Base-by-base conservation (phyloP, 2,888 invertebrate genomes). In the Chrysolina americana region DNA sequence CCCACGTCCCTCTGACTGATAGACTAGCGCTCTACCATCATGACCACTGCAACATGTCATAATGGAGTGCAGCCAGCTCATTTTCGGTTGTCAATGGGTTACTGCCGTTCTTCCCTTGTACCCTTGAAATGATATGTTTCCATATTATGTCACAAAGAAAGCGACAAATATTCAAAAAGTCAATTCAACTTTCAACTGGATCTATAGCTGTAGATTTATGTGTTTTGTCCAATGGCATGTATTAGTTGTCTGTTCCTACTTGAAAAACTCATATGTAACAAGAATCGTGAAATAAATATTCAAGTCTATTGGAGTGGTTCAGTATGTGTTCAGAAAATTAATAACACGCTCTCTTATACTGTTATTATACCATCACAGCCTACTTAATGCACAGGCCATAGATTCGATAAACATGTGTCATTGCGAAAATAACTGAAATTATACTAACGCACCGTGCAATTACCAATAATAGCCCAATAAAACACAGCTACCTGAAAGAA, bases 381-480 rank as follows among this genome's bases (percentile, higher is more conserved):
- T 21, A 68, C 68, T 68, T 68, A 11, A 36, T 17, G 41, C 41
- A 9, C 9, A 36, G 21, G 53, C 23, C 68, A 53, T 68, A 56
- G 41, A 68, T 68, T 41, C 50, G 41, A 41, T 41, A 68, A 56
- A 53, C 28, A 50, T 41, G 53, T 68, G 68, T 53, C 68, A 53
- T 41, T 53, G 36, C 36, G 68, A 68, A 19, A 56, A 68, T 68
- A 15, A 66, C 68, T 68, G 41, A 68, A 68, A 68, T 50, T 68
- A 68, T 2, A 13, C 53, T 6, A 53, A 28, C 17, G 4, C 36
- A 41, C 53, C 15, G 21, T 53, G 19, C 41, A 68, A 68, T 68
- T 68, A 68, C 28, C 15, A 3, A 28, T 68, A 68, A 68, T 53
- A 68, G 53, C 50, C 53, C 68, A 53, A 68, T 68, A 68, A 68